Conservation (phyloP, 1,140 invertebrate genomes). For the Sycophila sp. region DNA sequence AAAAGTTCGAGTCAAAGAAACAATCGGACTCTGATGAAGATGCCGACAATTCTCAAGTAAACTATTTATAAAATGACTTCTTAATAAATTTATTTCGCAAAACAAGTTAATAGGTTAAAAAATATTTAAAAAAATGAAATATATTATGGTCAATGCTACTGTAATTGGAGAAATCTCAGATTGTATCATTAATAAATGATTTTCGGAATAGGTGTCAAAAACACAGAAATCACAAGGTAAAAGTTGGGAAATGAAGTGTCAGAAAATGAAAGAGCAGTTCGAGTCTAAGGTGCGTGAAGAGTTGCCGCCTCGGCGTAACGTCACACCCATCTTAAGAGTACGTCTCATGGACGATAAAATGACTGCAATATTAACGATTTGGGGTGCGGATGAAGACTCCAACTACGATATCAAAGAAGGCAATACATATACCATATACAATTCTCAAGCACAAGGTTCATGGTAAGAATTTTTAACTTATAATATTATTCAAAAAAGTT, state of each 20-base stretch:
- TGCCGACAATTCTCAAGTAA: constrained; percentile 21
- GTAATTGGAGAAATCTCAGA: too few relatives aligned
- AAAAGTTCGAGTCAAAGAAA: constrained; percentile 42
- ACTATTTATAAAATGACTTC: neutral
- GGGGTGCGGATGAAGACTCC: constrained; percentile 70
- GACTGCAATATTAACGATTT: constrained; percentile 68
- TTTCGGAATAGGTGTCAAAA: too few relatives aligned
- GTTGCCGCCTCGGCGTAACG: constrained; percentile 55
- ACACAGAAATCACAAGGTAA: too few relatives aligned
- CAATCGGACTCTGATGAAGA: constrained; percentile 23
- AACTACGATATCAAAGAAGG: constrained; percentile 69
- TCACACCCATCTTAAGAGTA: constrained; percentile 67
- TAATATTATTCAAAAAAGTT: too few relatives aligned
- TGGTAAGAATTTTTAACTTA: constrained; percentile 59
- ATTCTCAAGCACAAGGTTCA: constrained; percentile 64
- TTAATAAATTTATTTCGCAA: constrained; percentile 16
- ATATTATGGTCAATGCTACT: too few relatives aligned
- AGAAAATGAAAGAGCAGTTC: constrained; percentile 51
- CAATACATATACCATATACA: constrained; percentile 62
- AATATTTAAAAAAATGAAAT: constrained; percentile 2
- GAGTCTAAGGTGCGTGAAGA: constrained; percentile 48
- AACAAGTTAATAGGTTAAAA: constrained; percentile 2
- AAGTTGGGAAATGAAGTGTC: constrained; percentile 38
- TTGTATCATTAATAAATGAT: too few relatives aligned
- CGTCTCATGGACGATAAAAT: constrained; percentile 61